phyloP scores from a whole-genome alignment of 2,888 invertebrate genomes.

The Holacanthella duospinosa region DNA sequence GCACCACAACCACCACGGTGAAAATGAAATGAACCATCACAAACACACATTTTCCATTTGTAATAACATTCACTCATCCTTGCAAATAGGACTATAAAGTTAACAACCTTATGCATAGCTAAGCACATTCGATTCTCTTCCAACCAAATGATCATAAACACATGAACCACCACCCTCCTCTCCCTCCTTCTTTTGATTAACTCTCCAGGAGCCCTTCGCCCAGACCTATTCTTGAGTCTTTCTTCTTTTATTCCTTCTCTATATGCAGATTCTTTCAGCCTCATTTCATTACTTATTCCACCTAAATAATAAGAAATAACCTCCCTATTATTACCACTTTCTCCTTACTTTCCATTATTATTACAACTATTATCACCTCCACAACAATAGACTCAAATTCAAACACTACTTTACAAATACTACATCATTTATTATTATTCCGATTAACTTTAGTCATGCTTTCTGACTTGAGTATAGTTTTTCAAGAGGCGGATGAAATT shows the following conservation, averaged over 20 bases:
- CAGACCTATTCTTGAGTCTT: too few species aligned
- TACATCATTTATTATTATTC: too few species aligned
- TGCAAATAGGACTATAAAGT: slow-evolving; percentile 36
- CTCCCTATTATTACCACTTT: background rate
- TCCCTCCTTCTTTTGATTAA: slow-evolving; percentile 18
- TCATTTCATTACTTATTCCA: slow-evolving; percentile 8
- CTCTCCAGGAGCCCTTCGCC: too few species aligned
- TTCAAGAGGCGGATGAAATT: too few species aligned
- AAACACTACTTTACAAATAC: too few species aligned
- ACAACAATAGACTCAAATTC: too few species aligned
- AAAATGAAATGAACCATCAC: slow-evolving; percentile 35
- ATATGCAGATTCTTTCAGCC: slow-evolving; percentile 10
- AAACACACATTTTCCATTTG: slow-evolving; percentile 37
- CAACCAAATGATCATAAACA: slow-evolving; percentile 24
- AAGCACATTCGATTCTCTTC: slow-evolving; percentile 22
- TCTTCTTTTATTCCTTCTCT: background rate
- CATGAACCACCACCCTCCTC: slow-evolving; percentile 10
- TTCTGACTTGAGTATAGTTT: too few species aligned
- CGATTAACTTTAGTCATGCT: too few species aligned
- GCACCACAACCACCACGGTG: too few species aligned
- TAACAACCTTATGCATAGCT: slow-evolving; percentile 37
- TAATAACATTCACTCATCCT: slow-evolving; percentile 37
- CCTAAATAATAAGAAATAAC: background rate
- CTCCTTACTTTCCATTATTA: background rate
- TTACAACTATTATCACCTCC: too few species aligned